Evolutionary conservation across 2,797 vertebrate genomes (phyloP), one percentile per base, ranked within the genome.

Genomic region (Eupleurogrammus muticus): DNA sequence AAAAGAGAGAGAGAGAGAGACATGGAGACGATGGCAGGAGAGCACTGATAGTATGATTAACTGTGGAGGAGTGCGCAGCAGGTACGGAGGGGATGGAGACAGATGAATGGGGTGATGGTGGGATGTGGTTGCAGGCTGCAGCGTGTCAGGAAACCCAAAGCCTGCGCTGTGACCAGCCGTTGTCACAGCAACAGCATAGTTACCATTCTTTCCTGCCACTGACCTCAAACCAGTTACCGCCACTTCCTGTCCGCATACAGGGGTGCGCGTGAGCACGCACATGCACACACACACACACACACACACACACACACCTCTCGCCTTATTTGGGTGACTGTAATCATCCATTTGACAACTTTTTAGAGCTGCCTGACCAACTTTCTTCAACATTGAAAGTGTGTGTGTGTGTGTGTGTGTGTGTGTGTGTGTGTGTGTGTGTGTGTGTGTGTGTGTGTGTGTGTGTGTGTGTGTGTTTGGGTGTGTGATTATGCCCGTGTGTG

Each of bases 201-300:
- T 94, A 83, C 93, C 90, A 94, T 95, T 94, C 93, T 93, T 93
- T 93, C 90, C 90, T 90, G 88, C 89, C 88, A 77, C 90, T 82
- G 89, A 94, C 93, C 93, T 91, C 94, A 94, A 87, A 90, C 88
- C 84, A 91, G 84, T 87, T 84, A 89, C 82, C 84, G 81, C 93
- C 92, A 93, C 89, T 93, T 94, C 92, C 91, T 92, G 89, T 93
- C 90, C 85, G 79, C 83, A 85, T 78, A 68, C 74, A 84, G 5
- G 56, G 64, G 72, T 77, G 84, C 17, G 78, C 59, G 77, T 65
- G 69, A 48, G 81, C 75, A 84, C 64, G 48, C 47, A 62, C 70
- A 44, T 24, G 36, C 63, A 24, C 76, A 75, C 11, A 57, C 69
- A 79, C 59, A 70, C 56, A 72, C 70, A 75, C 24, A 80, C 16